Percentiles rank a stretch among this genome's conserved stretches.
Conservation (phyloP, 1,140 invertebrate species). For the Popillia japonica region DNA sequence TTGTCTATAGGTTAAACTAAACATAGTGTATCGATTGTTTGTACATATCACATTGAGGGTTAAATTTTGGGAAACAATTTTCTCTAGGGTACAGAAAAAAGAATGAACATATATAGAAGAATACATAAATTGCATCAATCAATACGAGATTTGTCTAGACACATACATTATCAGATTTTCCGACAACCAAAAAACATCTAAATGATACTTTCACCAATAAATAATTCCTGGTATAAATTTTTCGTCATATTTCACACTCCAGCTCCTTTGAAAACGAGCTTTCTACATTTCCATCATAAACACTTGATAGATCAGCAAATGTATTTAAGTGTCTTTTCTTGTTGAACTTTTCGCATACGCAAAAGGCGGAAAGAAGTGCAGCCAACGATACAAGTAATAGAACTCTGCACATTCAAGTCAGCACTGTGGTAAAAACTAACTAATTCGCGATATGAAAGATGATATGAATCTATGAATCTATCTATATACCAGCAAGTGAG, state of each 20-base stretch:
- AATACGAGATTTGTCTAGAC: too few relatives aligned
- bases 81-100: too few relatives aligned
- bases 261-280: not conserved
- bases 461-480: slow-evolving; percentile 43
- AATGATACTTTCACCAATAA: not conserved
- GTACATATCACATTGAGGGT: too few relatives aligned
- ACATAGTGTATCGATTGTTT: too few relatives aligned
- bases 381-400: not conserved
- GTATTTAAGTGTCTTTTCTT: slow-evolving; percentile 36
- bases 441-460: slow-evolving; percentile 13
- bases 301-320: slow-evolving; percentile 31
- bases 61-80: not conserved
- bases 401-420: not conserved
- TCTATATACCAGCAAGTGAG: slow-evolving; percentile 28
- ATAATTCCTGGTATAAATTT: not conserved
- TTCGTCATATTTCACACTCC: not conserved
- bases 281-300: slow-evolving; percentile 15
- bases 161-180: too few relatives aligned
- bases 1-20: too few relatives aligned
- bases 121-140: too few relatives aligned
- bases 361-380: not conserved
- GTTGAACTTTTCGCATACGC: slow-evolving; percentile 17
- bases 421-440: not conserved
- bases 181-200: not conserved
- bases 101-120: too few relatives aligned